Evolutionary conservation across 2,797 vertebrate genomes (phyloP), one percentile per base, ranked within the genome.

Genomic region (Micropoecilia bifurca): DNA sequence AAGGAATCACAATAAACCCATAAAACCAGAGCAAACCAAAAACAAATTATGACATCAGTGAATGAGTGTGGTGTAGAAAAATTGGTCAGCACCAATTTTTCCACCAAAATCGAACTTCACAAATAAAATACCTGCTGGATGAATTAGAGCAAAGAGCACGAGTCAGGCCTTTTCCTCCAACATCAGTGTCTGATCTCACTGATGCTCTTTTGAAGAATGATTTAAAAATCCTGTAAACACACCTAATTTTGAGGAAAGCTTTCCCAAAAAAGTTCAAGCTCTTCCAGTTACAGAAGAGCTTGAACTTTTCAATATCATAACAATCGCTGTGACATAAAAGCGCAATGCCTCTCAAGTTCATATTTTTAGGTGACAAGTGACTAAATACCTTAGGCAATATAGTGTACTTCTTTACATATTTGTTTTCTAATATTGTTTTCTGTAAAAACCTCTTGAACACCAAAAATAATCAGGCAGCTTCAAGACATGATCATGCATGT

Each of bases 401-500:
- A 43, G 39, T n/a, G 66, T 43, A 25, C 9, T 16, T 43, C 66
- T 69, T 45, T n/a, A n/a, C 22, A 43, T 43, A 43, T 41, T 39
- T 63, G 59, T 63, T 66, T 66, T 66, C 33, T 25, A 10, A 41
- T 39, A 66, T 20, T 12, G 6, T 41, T 69, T 69, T 39, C 33
- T 25, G 63, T 28, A 69, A 69, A n/a, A 43, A 43, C 3, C 0
- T 43, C 39, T 69, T 43, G 10, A 69, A 69, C 22, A 69, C 20
- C 39, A 69, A 69, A 69, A 69, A 43, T 43, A 83, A 79, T 71
- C 78, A 74, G 74, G 68, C 75, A 84, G 30, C 71, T 86, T 22
- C 75, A 73, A 53, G 75, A 86, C 36, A 66, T 80, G 75, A 83
- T 83, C 87, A 89, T 88, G 88, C 85, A 83, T 50, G 78, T 78